phyloP scores from a whole-genome alignment of 2,888 invertebrate species.

The Apamea epomidion region DNA sequence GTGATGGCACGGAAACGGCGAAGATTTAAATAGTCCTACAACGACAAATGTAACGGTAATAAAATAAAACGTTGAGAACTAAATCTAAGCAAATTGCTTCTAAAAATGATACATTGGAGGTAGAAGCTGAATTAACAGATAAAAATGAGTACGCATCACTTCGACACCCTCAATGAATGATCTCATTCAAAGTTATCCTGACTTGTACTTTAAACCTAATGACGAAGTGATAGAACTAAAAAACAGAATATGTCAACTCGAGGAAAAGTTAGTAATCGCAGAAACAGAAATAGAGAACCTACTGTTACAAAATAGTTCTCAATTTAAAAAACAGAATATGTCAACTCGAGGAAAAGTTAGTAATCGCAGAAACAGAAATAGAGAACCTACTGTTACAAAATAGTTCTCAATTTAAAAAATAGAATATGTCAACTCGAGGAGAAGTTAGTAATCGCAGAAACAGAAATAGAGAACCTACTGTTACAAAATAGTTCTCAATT shows the following conservation, averaged over 20 bases:
- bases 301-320: slow-evolving; percentile 1
- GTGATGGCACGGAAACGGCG: no score
- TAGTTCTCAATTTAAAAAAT: no score
- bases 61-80: no score
- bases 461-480: background rate
- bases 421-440: background rate
- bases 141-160: no score
- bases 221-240: background rate
- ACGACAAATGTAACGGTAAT: no score
- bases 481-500: no score
- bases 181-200: no score
- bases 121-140: no score
- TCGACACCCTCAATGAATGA: no score
- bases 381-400: slow-evolving; percentile 3
- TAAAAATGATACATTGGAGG: no score
- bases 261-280: background rate
- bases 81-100: no score
- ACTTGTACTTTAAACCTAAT: background rate
- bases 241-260: background rate
- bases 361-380: slow-evolving; percentile 1
- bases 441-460: slow-evolving; percentile 1
- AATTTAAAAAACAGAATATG: background rate
- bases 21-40: no score
- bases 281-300: slow-evolving; percentile 6
- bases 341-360: slow-evolving; percentile 2